Evolutionary conservation across 2,113 vertebrate genomes (phyloP).

Genomic region (Sardina pilchardus): DNA sequence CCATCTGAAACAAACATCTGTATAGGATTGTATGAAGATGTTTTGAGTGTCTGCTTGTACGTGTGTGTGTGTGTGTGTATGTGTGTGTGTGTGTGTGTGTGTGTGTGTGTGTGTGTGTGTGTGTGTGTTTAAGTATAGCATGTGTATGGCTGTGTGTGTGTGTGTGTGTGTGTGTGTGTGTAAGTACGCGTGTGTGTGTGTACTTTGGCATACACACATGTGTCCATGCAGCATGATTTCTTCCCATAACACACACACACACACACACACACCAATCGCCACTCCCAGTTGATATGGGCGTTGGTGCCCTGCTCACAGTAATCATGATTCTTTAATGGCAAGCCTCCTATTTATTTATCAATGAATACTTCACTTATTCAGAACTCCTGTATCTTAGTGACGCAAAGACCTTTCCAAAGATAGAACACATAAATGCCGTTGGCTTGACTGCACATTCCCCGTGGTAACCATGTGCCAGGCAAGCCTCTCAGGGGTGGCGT

Average conservation of each 20-base stretch:
- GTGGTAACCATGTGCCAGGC: not conserved
- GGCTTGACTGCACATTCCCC: not conserved
- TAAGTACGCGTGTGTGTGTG: not conserved
- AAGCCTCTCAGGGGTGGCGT: not conserved
- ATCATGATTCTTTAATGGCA: conserved; percentile 25
- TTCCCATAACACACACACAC: not conserved
- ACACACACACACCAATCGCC: not conserved
- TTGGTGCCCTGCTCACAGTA: conserved; percentile 20
- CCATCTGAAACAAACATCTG: too few relatives aligned
- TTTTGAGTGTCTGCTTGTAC: too few relatives aligned
- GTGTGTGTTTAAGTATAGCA: conserved; percentile 21
- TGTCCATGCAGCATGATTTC: not conserved
- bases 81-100: not conserved
- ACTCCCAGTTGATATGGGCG: not conserved
- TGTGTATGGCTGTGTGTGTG: too few relatives aligned
- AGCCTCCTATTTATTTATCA: conserved; percentile 25
- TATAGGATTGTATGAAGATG: too few relatives aligned
- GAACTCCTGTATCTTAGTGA: conserved; percentile 25
- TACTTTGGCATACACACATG: not conserved
- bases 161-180: not conserved
- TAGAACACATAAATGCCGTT: conserved; percentile 23
- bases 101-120: conserved; percentile 5
- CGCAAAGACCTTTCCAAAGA: conserved; percentile 34
- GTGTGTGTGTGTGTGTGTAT: too few relatives aligned
- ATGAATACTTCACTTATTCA: conserved; percentile 31